Conservation (phyloP, 1,140 invertebrate species). For the Sminthurides bifidus region DNA sequence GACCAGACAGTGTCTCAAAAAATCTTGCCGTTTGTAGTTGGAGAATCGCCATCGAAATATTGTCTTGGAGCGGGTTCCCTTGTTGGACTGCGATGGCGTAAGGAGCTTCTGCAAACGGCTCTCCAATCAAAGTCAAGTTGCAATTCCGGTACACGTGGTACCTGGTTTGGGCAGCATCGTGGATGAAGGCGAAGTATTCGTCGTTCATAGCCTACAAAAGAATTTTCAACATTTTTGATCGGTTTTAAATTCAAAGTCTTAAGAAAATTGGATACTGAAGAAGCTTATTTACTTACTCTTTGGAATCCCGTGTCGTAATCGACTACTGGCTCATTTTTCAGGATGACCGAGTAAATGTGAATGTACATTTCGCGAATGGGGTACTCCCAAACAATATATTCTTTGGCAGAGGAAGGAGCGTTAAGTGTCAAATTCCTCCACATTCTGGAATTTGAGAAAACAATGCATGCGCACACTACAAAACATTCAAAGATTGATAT, state of each 20-base stretch:
- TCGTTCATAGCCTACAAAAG: slow-evolving; percentile 40
- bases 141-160: slow-evolving; percentile 72
- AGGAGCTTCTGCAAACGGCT: slow-evolving; percentile 62
- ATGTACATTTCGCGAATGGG: slow-evolving; percentile 82
- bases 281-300: slow-evolving; percentile 40
- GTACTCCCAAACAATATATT: slow-evolving; percentile 84
- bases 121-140: slow-evolving; percentile 73
- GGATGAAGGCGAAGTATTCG: slow-evolving; percentile 77
- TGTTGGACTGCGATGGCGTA: slow-evolving; percentile 78
- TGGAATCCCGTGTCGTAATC: slow-evolving; percentile 57
- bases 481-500: not conserved
- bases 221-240: not conserved
- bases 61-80: slow-evolving; percentile 66
- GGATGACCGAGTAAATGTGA: slow-evolving; percentile 70
- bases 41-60: slow-evolving; percentile 53
- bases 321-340: slow-evolving; percentile 56
- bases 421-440: slow-evolving; percentile 83
- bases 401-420: slow-evolving; percentile 42
- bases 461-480: not conserved
- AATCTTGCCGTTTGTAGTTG: slow-evolving; percentile 73
- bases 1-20: slow-evolving; percentile 59
- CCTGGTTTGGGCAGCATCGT: slow-evolving; percentile 71
- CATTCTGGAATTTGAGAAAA: slow-evolving; percentile 43
- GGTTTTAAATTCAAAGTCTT: not conserved
- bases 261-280: not conserved